Evolutionary conservation across 2,888 invertebrate genomes (phyloP).

Genomic region (Megalurothrips usitatus): DNA sequence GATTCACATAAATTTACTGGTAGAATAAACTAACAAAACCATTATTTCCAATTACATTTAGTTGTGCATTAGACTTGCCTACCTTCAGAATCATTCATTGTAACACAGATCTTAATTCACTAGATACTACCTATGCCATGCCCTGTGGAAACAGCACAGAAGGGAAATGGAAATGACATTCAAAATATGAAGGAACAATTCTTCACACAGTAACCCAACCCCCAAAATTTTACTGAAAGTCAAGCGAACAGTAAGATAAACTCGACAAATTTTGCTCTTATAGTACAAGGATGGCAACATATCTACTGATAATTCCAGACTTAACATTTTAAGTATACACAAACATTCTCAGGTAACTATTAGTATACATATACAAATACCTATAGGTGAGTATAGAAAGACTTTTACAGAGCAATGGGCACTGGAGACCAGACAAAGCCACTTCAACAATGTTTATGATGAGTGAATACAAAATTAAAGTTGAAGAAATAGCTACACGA

Average conservation of each 20-base stretch:
- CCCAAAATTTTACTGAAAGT: not conserved
- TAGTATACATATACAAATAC: not conserved
- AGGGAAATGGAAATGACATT: not conserved
- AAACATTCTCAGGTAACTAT: not conserved
- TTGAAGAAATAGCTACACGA: not conserved
- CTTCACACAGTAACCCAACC: not conserved
- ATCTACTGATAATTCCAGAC: not conserved
- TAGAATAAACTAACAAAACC: not conserved
- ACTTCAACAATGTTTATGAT: not conserved
- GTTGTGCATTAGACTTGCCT: not conserved
- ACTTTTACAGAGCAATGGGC: not conserved
- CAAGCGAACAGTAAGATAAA: not conserved
- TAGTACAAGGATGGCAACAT: not conserved
- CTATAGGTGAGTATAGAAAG: not conserved
- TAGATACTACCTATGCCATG: not conserved
- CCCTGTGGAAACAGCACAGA: not conserved
- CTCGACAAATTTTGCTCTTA: not conserved
- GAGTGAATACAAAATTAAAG: not conserved
- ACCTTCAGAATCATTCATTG: not conserved
- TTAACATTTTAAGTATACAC: not conserved
- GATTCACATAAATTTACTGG: not conserved
- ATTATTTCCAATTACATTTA: not conserved
- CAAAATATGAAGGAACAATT: not conserved
- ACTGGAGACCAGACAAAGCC: not conserved
- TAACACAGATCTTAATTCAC: not conserved